Conservation (phyloP, 2,113 vertebrate species). For the Neogale vison region DNA sequence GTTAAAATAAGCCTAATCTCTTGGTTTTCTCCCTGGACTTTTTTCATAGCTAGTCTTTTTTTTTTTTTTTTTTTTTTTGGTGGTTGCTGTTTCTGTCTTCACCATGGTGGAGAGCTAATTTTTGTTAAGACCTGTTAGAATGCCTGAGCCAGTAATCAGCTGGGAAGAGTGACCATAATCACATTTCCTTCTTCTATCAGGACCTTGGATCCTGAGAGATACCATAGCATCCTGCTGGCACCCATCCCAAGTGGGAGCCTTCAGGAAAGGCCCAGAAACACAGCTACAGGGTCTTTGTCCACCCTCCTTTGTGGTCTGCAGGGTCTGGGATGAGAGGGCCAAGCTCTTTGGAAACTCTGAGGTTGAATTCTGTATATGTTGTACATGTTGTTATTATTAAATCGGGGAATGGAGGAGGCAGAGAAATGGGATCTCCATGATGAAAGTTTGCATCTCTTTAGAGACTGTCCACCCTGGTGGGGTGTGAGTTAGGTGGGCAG, state of each 20-base stretch:
- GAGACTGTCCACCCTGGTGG: background rate
- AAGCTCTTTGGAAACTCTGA: background rate
- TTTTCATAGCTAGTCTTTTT: background rate
- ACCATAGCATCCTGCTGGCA: background rate
- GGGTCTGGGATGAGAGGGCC: background rate
- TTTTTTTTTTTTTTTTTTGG: background rate
- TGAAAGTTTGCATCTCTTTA: background rate
- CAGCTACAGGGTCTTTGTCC: background rate
- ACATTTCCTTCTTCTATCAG: conserved; percentile 1
- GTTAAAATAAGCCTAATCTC: background rate
- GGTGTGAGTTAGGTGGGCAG: background rate
- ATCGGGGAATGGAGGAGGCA: background rate
- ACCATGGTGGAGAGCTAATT: conserved; percentile 47
- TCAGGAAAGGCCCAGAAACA: background rate
- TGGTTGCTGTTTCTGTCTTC: conserved; percentile 34
- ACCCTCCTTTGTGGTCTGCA: background rate
- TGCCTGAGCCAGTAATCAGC: background rate
- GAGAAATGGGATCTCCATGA: background rate
- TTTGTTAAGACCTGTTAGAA: conserved; percentile 58
- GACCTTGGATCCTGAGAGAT: conserved; percentile 5
- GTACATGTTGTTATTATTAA: background rate
- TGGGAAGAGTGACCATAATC: conserved; percentile 21
- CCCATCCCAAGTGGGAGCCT: background rate
- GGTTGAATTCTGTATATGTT: background rate
- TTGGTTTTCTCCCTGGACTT: background rate